A percentile compares a stretch with the other conserved stretches of the same genome.
Evolutionary conservation across 2,797 vertebrate genomes (phyloP).

Genomic region (Coreius guichenoti): DNA sequence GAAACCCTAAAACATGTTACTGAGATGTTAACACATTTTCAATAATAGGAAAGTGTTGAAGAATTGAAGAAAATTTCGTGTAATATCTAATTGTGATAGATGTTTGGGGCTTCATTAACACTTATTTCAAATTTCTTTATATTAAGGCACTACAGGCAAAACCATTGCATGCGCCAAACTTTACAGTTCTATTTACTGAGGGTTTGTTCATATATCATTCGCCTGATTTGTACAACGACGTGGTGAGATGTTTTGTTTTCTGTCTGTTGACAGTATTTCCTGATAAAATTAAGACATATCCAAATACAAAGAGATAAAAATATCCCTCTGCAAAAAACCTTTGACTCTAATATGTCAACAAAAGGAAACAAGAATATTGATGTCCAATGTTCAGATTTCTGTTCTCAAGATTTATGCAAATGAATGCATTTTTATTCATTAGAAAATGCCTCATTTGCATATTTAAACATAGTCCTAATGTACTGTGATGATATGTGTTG

Average conservation of each 20-base stretch:
- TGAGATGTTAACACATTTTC: background rate
- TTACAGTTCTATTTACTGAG: background rate
- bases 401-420: background rate
- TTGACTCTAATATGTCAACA: background rate
- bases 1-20: background rate
- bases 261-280: background rate
- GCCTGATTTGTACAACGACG: background rate
- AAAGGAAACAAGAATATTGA: background rate
- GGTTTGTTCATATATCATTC: background rate
- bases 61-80: background rate
- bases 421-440: background rate
- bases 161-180: too few species aligned
- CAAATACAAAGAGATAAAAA: background rate
- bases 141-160: background rate
- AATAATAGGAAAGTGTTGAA: background rate
- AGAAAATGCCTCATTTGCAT: too few species aligned
- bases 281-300: background rate
- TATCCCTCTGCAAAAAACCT: background rate
- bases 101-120: background rate
- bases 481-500: background rate
- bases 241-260: background rate
- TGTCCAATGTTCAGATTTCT: background rate
- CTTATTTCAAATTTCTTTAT: background rate
- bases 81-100: background rate
- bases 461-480: background rate